These are phyloP conservation scores for Unio pictorum DNA, from an alignment of 2,888 invertebrate species.

Conservation along the genomic window DNA sequence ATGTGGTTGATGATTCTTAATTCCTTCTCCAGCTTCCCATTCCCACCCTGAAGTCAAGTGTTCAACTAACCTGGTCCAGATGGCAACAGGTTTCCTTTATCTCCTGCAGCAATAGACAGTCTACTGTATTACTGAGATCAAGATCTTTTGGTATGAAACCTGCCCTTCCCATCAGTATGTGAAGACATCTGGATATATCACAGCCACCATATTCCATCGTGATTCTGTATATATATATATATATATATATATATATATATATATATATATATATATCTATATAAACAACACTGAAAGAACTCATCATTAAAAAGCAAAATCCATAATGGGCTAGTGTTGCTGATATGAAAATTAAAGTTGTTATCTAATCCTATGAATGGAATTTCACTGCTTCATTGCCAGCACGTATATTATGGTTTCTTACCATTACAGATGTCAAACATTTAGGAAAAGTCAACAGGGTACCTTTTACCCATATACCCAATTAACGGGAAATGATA, in stretches of 20 bases:
- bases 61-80: conserved; percentile 79
- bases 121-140: conserved; percentile 77
- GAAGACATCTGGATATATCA: conserved; percentile 91
- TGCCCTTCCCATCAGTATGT: conserved; percentile 86
- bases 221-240: conserved; percentile 49
- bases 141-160: conserved; percentile 88
- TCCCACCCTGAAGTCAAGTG: neutral
- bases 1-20: neutral
- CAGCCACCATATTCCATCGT: conserved; percentile 89
- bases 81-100: conserved; percentile 93
- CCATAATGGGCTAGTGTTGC: neutral
- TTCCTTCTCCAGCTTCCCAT: too few relatives aligned
- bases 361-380: too few relatives aligned
- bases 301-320: neutral
- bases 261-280: too few relatives aligned
- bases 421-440: too few relatives aligned
- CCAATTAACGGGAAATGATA: too few relatives aligned
- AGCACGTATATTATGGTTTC: too few relatives aligned
- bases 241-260: too few relatives aligned
- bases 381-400: too few relatives aligned
- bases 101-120: conserved; percentile 84
- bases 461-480: too few relatives aligned
- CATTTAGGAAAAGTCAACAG: too few relatives aligned
- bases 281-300: neutral
- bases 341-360: neutral